A percentile compares a stretch with the other conserved stretches of the same genome.
Evolutionary conservation across 2,797 vertebrate species (phyloP).

Genomic region (Benthosema pterotum): DNA sequence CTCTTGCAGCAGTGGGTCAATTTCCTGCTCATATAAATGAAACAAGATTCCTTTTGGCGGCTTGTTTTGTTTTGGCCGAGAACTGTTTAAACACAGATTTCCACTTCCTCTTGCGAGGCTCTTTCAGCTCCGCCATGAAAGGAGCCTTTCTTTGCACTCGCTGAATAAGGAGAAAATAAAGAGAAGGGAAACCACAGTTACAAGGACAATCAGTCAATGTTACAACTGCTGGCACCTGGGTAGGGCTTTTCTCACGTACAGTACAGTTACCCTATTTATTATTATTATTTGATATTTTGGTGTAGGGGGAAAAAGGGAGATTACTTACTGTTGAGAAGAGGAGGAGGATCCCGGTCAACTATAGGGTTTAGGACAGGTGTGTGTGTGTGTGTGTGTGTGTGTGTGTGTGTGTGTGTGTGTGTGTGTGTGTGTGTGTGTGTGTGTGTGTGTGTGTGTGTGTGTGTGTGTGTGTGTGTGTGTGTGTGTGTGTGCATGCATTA

Average conservation of each 20-base stretch:
- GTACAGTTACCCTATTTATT: too few species aligned
- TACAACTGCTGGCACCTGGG: slow-evolving; percentile 42
- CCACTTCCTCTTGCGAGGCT: slow-evolving; percentile 33
- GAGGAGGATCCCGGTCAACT: too few species aligned
- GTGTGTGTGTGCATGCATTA: too few species aligned
- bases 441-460: too few species aligned
- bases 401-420: too few species aligned
- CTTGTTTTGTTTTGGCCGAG: slow-evolving; percentile 60
- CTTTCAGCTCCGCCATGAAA: slow-evolving; percentile 47
- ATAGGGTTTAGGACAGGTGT: too few species aligned
- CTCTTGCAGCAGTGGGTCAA: slow-evolving; percentile 37
- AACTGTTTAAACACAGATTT: slow-evolving; percentile 56
- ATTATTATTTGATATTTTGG: too few species aligned
- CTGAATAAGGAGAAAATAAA: slow-evolving; percentile 48
- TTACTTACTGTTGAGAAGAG: too few species aligned
- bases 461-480: too few species aligned
- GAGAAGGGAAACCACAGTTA: slow-evolving; percentile 42
- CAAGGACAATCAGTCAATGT: slow-evolving; percentile 50
- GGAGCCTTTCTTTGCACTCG: slow-evolving; percentile 51
- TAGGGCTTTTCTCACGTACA: slow-evolving; percentile 15
- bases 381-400: too few species aligned
- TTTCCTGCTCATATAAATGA: slow-evolving; percentile 50
- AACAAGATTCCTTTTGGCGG: slow-evolving; percentile 50
- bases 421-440: too few species aligned
- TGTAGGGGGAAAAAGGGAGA: too few species aligned